Evolutionary conservation across 23 tunicate species (phyloP).

Genomic region (Ciona savignyi): DNA sequence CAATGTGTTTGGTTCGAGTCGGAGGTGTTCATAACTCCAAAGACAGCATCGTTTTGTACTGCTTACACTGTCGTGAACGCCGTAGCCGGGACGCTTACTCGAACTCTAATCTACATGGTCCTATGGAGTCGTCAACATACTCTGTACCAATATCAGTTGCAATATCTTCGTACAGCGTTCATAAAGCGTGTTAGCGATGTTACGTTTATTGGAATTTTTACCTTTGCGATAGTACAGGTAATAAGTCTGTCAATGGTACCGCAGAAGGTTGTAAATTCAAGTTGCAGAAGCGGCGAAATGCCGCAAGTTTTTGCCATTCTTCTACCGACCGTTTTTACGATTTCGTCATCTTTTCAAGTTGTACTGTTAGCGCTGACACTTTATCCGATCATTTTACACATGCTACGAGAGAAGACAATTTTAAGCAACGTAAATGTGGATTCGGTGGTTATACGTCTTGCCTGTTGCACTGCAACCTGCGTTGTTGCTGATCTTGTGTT

Average conservation of each 20-base stretch:
- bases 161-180: background rate
- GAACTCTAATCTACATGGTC: background rate
- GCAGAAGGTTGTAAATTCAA: background rate
- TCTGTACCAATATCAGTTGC: background rate
- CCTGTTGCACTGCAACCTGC: background rate
- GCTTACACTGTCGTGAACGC: background rate
- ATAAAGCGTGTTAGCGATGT: background rate
- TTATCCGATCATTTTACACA: background rate
- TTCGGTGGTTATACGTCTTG: background rate
- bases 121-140: background rate
- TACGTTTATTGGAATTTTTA: background rate
- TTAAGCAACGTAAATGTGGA: background rate
- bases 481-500: background rate
- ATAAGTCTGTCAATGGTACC: background rate
- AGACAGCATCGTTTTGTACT: background rate
- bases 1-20: background rate
- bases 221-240: background rate
- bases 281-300: background rate
- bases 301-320: background rate
- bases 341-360: background rate
- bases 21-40: background rate
- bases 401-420: background rate
- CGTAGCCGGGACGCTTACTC: background rate
- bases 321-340: background rate
- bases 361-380: background rate